phyloP scores from a whole-genome alignment of 2,888 invertebrate species.

The Azorinus chamasolen region DNA sequence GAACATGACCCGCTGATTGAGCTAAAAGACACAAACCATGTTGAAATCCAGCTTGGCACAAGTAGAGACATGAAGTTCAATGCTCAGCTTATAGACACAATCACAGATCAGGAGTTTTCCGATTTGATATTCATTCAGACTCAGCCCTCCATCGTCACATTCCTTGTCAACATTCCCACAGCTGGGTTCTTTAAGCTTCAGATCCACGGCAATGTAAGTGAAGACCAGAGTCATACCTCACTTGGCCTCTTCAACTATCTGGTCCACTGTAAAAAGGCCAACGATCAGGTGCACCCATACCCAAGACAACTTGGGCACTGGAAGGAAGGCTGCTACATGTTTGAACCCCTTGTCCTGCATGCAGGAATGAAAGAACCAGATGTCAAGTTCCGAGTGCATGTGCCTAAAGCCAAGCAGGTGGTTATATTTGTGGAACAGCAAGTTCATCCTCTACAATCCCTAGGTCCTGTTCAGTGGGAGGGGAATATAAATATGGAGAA shows the following conservation, averaged over 20 bases:
- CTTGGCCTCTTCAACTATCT: slow-evolving; percentile 72
- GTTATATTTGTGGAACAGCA: slow-evolving; percentile 70
- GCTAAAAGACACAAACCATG: slow-evolving; percentile 58
- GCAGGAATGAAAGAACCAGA: slow-evolving; percentile 50
- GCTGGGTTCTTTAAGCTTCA: slow-evolving; percentile 69
- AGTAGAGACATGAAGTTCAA: slow-evolving; percentile 71
- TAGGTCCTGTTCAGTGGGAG: slow-evolving; percentile 68
- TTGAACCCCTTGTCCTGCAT: slow-evolving; percentile 64
- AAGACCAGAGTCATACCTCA: slow-evolving; percentile 69
- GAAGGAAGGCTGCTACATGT: slow-evolving; percentile 75
- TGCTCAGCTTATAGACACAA: slow-evolving; percentile 62
- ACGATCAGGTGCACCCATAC: slow-evolving; percentile 57
- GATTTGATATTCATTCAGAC: slow-evolving; percentile 72
- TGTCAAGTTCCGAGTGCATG: slow-evolving; percentile 66
- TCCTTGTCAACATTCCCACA: slow-evolving; percentile 67
- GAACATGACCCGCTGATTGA: slow-evolving; percentile 74
- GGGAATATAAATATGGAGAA: slow-evolving; percentile 63
- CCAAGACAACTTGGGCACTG: slow-evolving; percentile 71
- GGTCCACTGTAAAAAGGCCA: slow-evolving; percentile 59
- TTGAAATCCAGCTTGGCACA: slow-evolving; percentile 69
- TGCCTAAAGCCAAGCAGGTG: slow-evolving; percentile 71
- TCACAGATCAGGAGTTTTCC: slow-evolving; percentile 61
- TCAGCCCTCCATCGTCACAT: slow-evolving; percentile 65
- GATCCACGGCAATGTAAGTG: slow-evolving; percentile 70
- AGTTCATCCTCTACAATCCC: slow-evolving; percentile 59